Evolutionary conservation across 2,113 vertebrate genomes (phyloP).

Genomic region (Saimiri boliviensis): DNA sequence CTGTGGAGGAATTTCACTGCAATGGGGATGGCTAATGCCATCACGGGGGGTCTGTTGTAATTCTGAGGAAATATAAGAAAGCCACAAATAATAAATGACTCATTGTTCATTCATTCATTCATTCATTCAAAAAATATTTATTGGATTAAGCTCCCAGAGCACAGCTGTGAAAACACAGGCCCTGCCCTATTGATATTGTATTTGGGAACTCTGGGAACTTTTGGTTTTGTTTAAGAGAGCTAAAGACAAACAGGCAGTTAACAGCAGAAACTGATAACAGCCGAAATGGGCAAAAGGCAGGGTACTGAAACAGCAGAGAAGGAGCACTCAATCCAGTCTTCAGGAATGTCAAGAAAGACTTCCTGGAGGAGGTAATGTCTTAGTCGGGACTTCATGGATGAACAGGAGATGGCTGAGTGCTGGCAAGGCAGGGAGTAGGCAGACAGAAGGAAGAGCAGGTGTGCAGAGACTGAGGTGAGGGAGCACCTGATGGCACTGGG

Average conservation of each 20-base stretch:
- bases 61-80: conserved; percentile 85
- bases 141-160: background rate
- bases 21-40: conserved; percentile 95
- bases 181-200: too few relatives aligned
- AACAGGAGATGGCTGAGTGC: background rate
- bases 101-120: background rate
- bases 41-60: conserved; percentile 91
- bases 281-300: background rate
- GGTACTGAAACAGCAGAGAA: background rate
- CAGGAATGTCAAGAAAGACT: background rate
- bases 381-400: background rate
- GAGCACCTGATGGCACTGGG: background rate
- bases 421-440: background rate
- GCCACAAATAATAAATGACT: background rate
- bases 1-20: conserved; percentile 95
- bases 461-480: background rate
- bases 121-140: background rate
- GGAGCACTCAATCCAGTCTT: background rate
- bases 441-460: background rate
- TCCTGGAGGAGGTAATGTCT: background rate
- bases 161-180: conserved; percentile 7
- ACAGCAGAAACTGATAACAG: background rate
- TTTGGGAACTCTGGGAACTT: background rate
- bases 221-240: background rate
- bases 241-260: background rate